Evolutionary conservation across 2,113 vertebrate species (phyloP).

Genomic region (Tetrao urogallus): DNA sequence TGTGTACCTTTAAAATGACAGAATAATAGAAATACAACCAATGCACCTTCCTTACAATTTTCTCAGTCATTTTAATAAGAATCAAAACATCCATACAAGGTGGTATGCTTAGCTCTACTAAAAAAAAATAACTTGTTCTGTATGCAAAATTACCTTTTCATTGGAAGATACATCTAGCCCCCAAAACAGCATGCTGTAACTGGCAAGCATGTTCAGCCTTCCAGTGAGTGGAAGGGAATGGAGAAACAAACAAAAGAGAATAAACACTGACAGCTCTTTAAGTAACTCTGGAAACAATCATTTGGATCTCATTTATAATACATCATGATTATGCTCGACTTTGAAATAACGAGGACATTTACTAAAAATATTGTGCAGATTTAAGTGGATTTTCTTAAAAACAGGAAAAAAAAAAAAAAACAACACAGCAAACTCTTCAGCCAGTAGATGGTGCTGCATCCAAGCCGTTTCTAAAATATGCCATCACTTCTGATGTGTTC

Average conservation of each 20-base stretch:
- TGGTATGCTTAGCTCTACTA: neutral
- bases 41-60: neutral
- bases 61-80: neutral
- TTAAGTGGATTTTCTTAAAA: neutral
- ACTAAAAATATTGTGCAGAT: neutral
- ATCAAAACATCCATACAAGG: neutral
- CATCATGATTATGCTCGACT: neutral
- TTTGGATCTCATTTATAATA: neutral
- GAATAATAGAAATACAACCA: neutral
- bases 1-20: rapidly evolving
- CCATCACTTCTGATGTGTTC: neutral
- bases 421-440: rapidly evolving
- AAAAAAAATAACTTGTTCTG: neutral
- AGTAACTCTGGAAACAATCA: neutral
- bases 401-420: rapidly evolving
- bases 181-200: neutral
- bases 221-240: neutral
- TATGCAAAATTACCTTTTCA: neutral
- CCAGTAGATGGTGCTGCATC: slow-evolving; percentile 66
- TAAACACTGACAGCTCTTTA: neutral
- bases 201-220: neutral
- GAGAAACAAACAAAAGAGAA: neutral
- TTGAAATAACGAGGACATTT: neutral
- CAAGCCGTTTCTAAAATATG: neutral
- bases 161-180: neutral